A percentile compares a stretch with the other conserved stretches of the same genome.
Evolutionary conservation across 2,888 invertebrate species (phyloP).

Genomic region (Rosalia funebris): DNA sequence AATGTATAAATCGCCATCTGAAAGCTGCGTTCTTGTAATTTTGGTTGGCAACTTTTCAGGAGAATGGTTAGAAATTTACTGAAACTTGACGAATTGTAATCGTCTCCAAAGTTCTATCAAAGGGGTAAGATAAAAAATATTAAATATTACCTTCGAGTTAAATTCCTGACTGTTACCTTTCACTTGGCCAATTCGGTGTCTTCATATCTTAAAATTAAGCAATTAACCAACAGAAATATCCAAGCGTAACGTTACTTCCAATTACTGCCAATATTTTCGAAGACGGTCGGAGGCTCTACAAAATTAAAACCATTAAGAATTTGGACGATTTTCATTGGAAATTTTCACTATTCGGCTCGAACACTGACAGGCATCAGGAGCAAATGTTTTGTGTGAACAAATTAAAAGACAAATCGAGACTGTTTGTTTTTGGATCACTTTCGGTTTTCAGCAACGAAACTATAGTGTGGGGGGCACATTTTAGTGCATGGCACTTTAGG

Average conservation of each 20-base stretch:
- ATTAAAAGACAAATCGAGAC: not conserved
- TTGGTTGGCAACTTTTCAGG: not conserved
- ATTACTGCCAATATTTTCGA: not conserved
- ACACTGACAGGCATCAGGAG: not conserved
- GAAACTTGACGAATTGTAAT: not conserved
- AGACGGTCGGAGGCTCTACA: not conserved
- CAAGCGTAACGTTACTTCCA: not conserved
- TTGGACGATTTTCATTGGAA: not conserved
- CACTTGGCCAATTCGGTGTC: not conserved
- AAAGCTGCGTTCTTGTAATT: not conserved
- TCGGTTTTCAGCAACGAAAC: not conserved
- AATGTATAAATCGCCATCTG: not conserved
- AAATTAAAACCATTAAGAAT: not conserved
- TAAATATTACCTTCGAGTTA: slow-evolving; percentile 1
- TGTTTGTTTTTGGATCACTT: not conserved
- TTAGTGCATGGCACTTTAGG: not conserved
- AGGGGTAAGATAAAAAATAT: not conserved
- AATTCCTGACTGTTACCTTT: not conserved
- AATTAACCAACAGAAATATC: not conserved
- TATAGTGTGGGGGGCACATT: not conserved
- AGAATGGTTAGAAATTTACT: not conserved
- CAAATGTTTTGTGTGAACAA: not conserved
- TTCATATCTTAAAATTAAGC: not conserved
- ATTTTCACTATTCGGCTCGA: not conserved
- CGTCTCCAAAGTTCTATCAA: too few species aligned